Base-by-base conservation (phyloP, 92 coral and sea anemone genomes). In the Plumapathes pennacea region DNA sequence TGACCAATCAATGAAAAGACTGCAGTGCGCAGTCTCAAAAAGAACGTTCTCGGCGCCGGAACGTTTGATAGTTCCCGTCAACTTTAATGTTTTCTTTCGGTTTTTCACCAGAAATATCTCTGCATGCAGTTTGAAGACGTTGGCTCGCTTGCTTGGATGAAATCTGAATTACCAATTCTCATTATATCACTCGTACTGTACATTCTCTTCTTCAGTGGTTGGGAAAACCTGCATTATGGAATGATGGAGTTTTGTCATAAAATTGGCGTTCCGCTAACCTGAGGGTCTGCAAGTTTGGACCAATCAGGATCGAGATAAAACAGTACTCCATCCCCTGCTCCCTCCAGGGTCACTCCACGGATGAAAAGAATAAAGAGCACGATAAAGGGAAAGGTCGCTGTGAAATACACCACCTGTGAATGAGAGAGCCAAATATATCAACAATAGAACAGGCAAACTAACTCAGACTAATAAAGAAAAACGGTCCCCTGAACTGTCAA, bases 271-370 rank as follows among this genome's bases (percentile, higher is more conserved):
- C 23, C 2, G 6, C 56, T 10, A 25, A 68, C 84, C 84, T 85
- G 86, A 5, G 91, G 86, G 37, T 85, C 91, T 4, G 62, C 78
- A 10, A 85, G 71, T 46, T 71, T 64, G 21, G 46, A 44, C 25
- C 78, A 78, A 55, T 85, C 79, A 2, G 91, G 86, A 27, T 78
- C 79, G 26, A 85, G 42, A 67, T 85, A 85, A 25, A 59, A 85
- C 9, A 67, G 4, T 15, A 85, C 46, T 14, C 91, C 91, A 23
- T 78, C 71, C 3, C 34, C 60, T 3, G 91, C 86, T 5, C 91
- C 91, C 0, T 66, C 46, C 9, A 85, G 81, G 1, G 86, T 85
- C 17, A 85, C 70, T 0, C 86, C 91, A 2, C 91, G 82, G 64
- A 85, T 53, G 25, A 85, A 46, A 44, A 79, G 72, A 28, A 78